These are phyloP conservation scores for Gymnorhina tibicen DNA, from an alignment of 2,113 vertebrate species.

Conservation along the genomic window DNA sequence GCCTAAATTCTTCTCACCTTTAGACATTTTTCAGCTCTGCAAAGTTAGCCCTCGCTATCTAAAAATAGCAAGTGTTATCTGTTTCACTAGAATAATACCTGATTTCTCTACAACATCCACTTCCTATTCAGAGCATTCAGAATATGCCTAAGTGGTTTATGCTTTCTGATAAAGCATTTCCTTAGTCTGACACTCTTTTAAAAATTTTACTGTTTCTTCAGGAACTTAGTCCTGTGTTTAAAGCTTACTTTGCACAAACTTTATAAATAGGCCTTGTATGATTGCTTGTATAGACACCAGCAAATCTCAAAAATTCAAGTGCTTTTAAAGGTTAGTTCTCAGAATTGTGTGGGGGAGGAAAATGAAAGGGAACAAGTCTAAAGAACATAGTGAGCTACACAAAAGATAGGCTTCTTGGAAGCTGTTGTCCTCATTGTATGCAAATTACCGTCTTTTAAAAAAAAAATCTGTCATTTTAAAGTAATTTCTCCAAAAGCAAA, in stretches of 20 bases:
- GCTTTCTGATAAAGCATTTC: constrained; percentile 4
- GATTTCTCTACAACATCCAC: not conserved
- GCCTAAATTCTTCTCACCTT: not conserved
- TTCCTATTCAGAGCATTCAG: not conserved
- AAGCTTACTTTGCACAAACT: not conserved
- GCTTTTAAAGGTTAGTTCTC: not conserved
- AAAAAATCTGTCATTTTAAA: not conserved
- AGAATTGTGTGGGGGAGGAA: not conserved
- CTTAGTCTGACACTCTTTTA: not conserved
- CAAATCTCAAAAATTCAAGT: not conserved
- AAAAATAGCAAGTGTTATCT: not conserved
- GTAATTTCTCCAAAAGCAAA: not conserved
- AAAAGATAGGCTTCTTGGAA: not conserved
- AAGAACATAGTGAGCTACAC: not conserved
- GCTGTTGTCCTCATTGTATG: not conserved
- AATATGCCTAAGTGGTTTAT: not conserved
- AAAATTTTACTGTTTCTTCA: not conserved
- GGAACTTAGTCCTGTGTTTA: not conserved
- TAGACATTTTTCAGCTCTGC: not conserved
- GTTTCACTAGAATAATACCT: not conserved
- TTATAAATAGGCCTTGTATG: not conserved
- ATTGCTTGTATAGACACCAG: not conserved
- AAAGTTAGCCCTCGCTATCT: not conserved
- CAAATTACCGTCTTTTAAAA: not conserved
- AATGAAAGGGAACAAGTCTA: not conserved